A percentile compares a stretch with the other conserved stretches of the same genome.
Evolutionary conservation across 2,797 vertebrate species (phyloP).

Genomic region (Typhlichthys eigenmanni): DNA sequence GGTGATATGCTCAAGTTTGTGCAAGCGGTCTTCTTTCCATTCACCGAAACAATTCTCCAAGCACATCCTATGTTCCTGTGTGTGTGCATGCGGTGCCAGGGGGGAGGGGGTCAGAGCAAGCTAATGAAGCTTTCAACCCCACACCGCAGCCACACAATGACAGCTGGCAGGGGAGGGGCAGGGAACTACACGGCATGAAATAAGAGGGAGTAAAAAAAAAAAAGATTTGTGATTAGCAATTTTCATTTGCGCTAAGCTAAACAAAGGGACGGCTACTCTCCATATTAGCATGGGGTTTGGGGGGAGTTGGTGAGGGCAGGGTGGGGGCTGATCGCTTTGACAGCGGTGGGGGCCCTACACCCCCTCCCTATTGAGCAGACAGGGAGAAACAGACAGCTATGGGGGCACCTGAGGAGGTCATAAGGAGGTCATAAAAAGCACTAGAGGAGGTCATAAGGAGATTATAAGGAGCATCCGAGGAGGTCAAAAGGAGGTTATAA

Average conservation of each 20-base stretch:
- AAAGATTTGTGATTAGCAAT: constrained; percentile 82
- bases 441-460: too few species aligned
- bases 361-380: not conserved
- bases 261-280: constrained; percentile 80
- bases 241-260: constrained; percentile 88
- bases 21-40: too few species aligned
- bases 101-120: constrained; percentile 48
- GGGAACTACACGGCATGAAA: constrained; percentile 92
- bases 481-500: too few species aligned
- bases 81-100: too few species aligned
- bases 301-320: constrained; percentile 38
- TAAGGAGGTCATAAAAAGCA: too few species aligned
- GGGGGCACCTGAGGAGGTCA: too few species aligned
- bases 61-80: too few species aligned
- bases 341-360: constrained; percentile 50
- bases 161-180: constrained; percentile 91
- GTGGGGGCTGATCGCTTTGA: constrained; percentile 51
- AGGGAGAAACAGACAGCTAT: not conserved
- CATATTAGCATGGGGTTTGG: constrained; percentile 74
- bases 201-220: constrained; percentile 86
- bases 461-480: too few species aligned
- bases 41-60: too few species aligned
- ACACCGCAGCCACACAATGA: constrained; percentile 94
- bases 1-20: too few species aligned
- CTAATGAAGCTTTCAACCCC: constrained; percentile 95